Evolutionary conservation across 1,140 invertebrate genomes (phyloP).

Genomic region (Achatina immaculata): DNA sequence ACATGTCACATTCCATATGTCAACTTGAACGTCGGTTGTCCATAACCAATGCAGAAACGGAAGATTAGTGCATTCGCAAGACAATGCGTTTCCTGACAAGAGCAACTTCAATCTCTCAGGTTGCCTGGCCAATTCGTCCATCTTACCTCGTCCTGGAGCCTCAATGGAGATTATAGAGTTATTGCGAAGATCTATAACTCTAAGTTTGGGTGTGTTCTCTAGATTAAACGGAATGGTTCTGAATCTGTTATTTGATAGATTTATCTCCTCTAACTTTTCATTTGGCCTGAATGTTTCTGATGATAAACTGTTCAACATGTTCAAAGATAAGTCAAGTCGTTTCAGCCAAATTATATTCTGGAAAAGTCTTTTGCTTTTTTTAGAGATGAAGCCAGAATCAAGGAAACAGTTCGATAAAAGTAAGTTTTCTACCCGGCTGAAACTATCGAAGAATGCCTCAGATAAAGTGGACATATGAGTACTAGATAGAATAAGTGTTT

Average conservation of each 20-base stretch:
- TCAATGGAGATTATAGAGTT: background rate
- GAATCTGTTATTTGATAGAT: background rate
- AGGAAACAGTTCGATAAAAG: slow-evolving; percentile 2
- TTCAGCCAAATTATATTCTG: background rate
- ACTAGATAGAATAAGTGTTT: background rate
- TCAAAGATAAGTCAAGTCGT: slow-evolving; percentile 1
- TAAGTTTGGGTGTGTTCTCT: slow-evolving; percentile 5
- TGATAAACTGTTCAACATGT: background rate
- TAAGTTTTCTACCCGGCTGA: background rate
- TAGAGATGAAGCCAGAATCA: background rate
- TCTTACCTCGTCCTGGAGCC: too few species aligned
- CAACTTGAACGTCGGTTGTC: background rate
- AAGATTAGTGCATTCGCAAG: background rate
- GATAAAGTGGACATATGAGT: background rate
- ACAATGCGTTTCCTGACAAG: background rate
- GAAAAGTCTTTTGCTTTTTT: background rate
- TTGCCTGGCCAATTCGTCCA: background rate
- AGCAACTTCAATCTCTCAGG: background rate
- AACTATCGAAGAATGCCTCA: background rate
- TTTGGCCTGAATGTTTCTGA: background rate
- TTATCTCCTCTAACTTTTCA: background rate
- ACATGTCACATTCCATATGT: background rate
- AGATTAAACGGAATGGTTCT: slow-evolving; percentile 1
- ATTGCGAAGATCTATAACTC: background rate
- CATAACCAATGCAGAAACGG: slow-evolving; percentile 19